These are phyloP conservation scores for Chaetops frenatus DNA, from an alignment of 2,113 vertebrate genomes.

Conservation along the genomic window DNA sequence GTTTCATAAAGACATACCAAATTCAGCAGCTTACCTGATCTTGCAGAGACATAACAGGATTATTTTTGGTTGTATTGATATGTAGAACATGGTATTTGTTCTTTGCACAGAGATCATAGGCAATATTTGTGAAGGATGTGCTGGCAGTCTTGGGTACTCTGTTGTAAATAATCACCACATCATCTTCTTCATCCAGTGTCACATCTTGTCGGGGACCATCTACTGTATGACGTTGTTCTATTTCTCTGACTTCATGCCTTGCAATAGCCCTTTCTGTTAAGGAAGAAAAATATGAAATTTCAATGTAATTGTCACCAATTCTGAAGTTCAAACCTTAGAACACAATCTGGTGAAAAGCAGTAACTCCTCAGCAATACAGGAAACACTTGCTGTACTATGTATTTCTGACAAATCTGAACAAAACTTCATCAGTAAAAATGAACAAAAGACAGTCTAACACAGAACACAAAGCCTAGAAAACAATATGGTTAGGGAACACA, in stretches of 20 bases:
- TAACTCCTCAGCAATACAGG: not conserved
- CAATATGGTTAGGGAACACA: not conserved
- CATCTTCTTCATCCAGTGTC: conserved; percentile 73
- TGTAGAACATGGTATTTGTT: conserved; percentile 97
- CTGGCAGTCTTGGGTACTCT: conserved; percentile 98
- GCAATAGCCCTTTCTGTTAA: conserved; percentile 87
- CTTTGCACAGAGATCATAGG: conserved; percentile 80
- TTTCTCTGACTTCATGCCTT: conserved; percentile 86
- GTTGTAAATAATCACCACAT: conserved; percentile 93
- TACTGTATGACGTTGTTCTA: conserved; percentile 85
- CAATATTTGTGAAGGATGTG: conserved; percentile 98
- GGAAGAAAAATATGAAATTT: not conserved
- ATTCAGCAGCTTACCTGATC: conserved; percentile 84
- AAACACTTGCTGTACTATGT: not conserved
- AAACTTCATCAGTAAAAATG: not conserved
- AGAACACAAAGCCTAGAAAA: not conserved
- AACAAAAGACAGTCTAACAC: not conserved
- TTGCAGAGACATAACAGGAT: conserved; percentile 98
- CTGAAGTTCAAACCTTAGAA: not conserved
- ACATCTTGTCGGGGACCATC: conserved; percentile 72
- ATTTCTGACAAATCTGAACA: not conserved
- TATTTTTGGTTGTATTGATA: conserved; percentile 99
- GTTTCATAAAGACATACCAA: not conserved
- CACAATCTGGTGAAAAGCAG: not conserved
- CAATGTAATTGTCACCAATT: not conserved